phyloP scores from a whole-genome alignment of 2,113 vertebrate species.

The Macroglossus sobrinus region DNA sequence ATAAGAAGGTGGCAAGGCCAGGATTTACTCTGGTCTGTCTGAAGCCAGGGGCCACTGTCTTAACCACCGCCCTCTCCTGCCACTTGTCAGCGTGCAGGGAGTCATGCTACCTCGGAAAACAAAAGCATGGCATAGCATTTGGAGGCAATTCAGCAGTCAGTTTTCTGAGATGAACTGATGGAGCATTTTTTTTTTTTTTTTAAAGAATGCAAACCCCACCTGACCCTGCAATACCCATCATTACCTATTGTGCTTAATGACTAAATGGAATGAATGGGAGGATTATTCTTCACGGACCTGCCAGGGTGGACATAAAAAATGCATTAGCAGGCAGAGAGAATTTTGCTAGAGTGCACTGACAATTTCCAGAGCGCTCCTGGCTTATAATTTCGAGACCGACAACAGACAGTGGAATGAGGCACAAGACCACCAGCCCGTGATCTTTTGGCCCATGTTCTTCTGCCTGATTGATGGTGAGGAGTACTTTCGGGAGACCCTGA shows the following conservation, averaged over 20 bases:
- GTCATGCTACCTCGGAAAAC: not conserved
- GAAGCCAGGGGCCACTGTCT: not conserved
- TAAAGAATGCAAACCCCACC: not conserved
- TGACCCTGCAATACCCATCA: not conserved
- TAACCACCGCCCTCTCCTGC: not conserved
- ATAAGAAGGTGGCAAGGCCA: not conserved
- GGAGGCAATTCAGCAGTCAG: not conserved
- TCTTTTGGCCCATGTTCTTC: not conserved
- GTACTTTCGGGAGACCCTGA: not conserved
- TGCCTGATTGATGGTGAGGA: not conserved
- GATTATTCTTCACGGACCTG: not conserved
- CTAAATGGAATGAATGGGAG: constrained; percentile 27
- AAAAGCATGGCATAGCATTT: rapidly evolving
- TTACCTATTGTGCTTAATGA: not conserved
- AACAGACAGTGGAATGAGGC: not conserved
- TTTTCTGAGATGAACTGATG: not conserved
- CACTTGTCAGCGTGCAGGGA: not conserved
- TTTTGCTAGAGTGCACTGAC: not conserved
- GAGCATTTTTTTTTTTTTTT: not conserved
- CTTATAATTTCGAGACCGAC: constrained; percentile 61
- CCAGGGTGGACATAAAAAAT: not conserved
- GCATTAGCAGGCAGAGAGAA: constrained; percentile 11
- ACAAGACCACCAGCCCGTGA: not conserved
- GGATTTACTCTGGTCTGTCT: not conserved
- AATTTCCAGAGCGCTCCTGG: not conserved